Percentiles rank a stretch among this genome's conserved stretches.
Conservation (phyloP, 2,797 vertebrate genomes). For the Gymnoscopelus microlampas region DNA sequence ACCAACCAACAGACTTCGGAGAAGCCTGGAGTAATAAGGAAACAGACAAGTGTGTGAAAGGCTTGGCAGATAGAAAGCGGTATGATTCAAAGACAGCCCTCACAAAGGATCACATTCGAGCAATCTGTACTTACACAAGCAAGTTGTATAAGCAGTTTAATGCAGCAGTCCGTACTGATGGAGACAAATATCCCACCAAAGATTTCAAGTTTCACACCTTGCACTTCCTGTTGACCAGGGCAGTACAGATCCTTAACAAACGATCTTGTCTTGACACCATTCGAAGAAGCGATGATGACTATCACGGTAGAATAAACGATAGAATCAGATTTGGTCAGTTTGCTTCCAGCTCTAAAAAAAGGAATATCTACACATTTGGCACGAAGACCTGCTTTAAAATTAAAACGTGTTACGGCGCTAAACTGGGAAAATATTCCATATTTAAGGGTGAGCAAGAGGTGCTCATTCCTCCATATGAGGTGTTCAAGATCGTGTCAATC, state of each 20-base stretch:
- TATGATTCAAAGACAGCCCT: no score
- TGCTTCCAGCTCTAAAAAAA: constrained; percentile 28
- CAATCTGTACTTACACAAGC: constrained; percentile 32
- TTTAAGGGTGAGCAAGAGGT: constrained; percentile 40
- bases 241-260: constrained; percentile 43
- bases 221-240: constrained; percentile 46
- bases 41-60: no score
- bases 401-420: constrained; percentile 33
- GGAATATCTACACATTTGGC: no score
- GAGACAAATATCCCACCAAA: no score
- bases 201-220: constrained; percentile 28
- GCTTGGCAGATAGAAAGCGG: no score
- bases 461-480: constrained; percentile 49
- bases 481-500: no score
- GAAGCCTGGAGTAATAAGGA: no score
- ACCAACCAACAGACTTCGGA: no score
- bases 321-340: constrained; percentile 45
- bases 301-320: no score
- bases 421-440: neutral
- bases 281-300: no score
- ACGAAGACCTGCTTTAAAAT: constrained; percentile 28
- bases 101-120: no score
- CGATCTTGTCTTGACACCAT: no score
- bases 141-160: neutral
- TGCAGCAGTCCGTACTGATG: accelerated